Evolutionary conservation across 2,113 vertebrate species (phyloP).

Genomic region (Tyrannus savana): DNA sequence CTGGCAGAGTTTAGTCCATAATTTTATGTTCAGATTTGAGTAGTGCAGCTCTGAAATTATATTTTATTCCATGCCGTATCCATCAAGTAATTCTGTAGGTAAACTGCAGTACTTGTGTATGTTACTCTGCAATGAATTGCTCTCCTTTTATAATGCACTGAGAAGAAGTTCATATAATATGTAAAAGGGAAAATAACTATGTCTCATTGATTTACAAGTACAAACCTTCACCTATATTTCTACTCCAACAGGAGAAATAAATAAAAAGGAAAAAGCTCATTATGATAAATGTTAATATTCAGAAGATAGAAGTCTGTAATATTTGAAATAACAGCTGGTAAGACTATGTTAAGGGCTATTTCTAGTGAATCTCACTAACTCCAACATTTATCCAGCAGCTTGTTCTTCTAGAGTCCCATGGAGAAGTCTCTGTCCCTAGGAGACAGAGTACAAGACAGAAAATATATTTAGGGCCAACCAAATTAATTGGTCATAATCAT

Average conservation of each 20-base stretch:
- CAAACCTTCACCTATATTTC: background rate
- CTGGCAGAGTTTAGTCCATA: background rate
- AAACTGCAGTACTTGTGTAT: background rate
- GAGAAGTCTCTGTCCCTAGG: background rate
- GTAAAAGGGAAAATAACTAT: background rate
- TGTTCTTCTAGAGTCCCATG: background rate
- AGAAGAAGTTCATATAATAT: background rate
- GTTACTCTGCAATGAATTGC: background rate
- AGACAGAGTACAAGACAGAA: background rate
- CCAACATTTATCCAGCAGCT: background rate
- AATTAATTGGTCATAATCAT: background rate
- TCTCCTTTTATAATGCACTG: background rate
- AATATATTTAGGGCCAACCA: background rate
- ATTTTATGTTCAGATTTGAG: background rate
- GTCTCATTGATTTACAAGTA: background rate
- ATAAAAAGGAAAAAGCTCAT: background rate
- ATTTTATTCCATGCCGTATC: background rate
- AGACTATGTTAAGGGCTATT: background rate
- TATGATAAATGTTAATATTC: background rate
- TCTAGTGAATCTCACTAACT: background rate
- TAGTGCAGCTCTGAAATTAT: background rate
- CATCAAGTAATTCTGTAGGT: background rate
- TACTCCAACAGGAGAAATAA: background rate
- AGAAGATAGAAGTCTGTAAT: background rate
- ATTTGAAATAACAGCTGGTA: background rate